Evolutionary conservation across 2,797 vertebrate species (phyloP), one percentile per base, ranked within the genome.

Genomic region (Coracias cyanogaster): DNA sequence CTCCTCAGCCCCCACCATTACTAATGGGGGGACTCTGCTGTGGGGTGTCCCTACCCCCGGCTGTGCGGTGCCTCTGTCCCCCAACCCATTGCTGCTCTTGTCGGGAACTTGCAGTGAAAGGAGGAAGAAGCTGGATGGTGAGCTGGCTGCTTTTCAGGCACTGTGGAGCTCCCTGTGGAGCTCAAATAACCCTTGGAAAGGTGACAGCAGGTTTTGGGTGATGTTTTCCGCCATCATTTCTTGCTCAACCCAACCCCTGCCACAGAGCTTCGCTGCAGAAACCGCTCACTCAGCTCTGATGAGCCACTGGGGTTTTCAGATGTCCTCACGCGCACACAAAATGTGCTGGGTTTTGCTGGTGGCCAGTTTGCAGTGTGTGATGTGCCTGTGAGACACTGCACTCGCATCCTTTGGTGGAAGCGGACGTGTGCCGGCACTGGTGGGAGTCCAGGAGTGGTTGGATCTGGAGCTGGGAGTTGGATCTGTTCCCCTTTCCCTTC

Each of bases 341-440:
- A 12, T 4, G 25, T 7, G 15, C 35, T 39, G 71, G 8, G 1
- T 55, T 61, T 49, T n/a, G 28, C 64, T 9, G 6, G 33, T 22
- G 54, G 10, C 55, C 0, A 1, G 7, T 22, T 31, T 31, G 65
- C 48, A 29, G 69, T 0, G 9, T 37, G 57, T 21, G 29, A 28
- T 12, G 62, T 11, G 49, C 37, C 37, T 21, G 17, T 6, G 49
- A 39, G 88, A 10, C 1, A 3, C 57, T 0, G 2, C 67, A 4
- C 55, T 31, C 8, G 0, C 65, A 5, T 28, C 84, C 77, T 61
- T 9, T 6, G n/a, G 24, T 28, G 70, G 57, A 24, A 86, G 60
- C 0, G 1, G 55, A 1, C 1, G 0, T 29, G 41, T 45, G 67
- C 82, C 15, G 3, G 61, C 57, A 29, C 22, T 0, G 0, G 21